Evolutionary conservation across 1,140 invertebrate genomes (phyloP), one percentile per base, ranked within the genome.

Genomic region (Lepidurus apus): DNA sequence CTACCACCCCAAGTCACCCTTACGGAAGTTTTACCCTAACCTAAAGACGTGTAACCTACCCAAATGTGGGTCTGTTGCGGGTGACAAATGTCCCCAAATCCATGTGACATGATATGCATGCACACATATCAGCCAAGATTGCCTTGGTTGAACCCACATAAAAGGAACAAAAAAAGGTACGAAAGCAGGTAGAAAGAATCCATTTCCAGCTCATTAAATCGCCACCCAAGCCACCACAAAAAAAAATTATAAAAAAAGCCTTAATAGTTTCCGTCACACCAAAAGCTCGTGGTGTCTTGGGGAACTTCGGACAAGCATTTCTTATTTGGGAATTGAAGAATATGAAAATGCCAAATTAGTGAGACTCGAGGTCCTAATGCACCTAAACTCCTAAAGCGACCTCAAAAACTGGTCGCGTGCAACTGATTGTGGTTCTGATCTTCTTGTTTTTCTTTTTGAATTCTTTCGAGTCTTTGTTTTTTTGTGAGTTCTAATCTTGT

Each of bases 81-180:
- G 53, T 65, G 53, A 65, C 53, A 65, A 65, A 65, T 65, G 53
- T 65, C 53, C 53, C 53, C 53, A 21, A 65, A 65, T 65, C 53
- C 53, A 65, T 3, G 53, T 65, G 53, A 65, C 53, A 65, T 65
- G 53, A 65, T 65, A 65, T 65, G 53, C 53, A 65, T 17, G 53
- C 53, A 65, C 53, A 65, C 53, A 65, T 65, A 13, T 4, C 53
- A 65, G 53, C 53, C 53, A 65, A 65, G 53, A 65, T 65, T 65
- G 53, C 17, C 21, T 34, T 34, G 3, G 34, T 34, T 34, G 34
- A 34, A 34, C 34, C 34, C 34, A 34, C 34, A 34, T 34, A 34
- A 34, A 34, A 34, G 34, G 34, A 34, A 34, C 34, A 34, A 34
- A 34, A 34, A 34, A 34, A 34, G 6, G 53, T 47, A 10, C 6